phyloP scores from a whole-genome alignment of 2,888 invertebrate genomes.

The Drosophila sordidapex region DNA sequence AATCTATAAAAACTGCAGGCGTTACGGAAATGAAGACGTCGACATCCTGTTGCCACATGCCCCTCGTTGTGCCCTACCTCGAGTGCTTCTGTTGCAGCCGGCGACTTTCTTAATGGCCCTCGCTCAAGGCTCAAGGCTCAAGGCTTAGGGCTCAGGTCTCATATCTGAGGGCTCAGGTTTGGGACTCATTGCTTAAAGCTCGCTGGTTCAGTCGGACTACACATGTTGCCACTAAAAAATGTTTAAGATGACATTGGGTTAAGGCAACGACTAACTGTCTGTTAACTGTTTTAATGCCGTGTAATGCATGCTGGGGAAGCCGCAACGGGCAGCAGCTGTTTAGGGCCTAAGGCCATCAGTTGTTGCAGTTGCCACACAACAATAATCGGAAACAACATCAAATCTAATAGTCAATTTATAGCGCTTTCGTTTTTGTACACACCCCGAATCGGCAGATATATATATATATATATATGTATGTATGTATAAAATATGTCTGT shows the following conservation, averaged over 20 bases:
- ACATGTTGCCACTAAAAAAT: constrained; percentile 33
- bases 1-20: constrained; percentile 55
- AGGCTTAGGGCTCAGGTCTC: not conserved
- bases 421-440: constrained; percentile 66
- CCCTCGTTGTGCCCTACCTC: not conserved
- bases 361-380: constrained; percentile 5
- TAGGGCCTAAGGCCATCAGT: constrained; percentile 2
- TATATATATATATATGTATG: not conserved
- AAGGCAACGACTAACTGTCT: constrained; percentile 35
- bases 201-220: constrained; percentile 36
- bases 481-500: constrained; percentile 48
- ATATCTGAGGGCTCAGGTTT: not conserved
- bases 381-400: constrained; percentile 16
- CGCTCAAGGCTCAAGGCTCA: constrained; percentile 14
- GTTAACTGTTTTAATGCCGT: constrained; percentile 47
- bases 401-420: constrained; percentile 50
- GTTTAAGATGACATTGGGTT: constrained; percentile 50
- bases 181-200: constrained; percentile 27
- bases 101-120: constrained; percentile 64
- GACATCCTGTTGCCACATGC: constrained; percentile 61
- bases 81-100: constrained; percentile 35
- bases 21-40: constrained; percentile 74
- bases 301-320: constrained; percentile 6
- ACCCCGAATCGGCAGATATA: constrained; percentile 7
- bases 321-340: constrained; percentile 34